Percentiles rank a stretch among this genome's conserved stretches.
phyloP scores from a whole-genome alignment of 2,888 invertebrate genomes.

The Rhingia rostrata region DNA sequence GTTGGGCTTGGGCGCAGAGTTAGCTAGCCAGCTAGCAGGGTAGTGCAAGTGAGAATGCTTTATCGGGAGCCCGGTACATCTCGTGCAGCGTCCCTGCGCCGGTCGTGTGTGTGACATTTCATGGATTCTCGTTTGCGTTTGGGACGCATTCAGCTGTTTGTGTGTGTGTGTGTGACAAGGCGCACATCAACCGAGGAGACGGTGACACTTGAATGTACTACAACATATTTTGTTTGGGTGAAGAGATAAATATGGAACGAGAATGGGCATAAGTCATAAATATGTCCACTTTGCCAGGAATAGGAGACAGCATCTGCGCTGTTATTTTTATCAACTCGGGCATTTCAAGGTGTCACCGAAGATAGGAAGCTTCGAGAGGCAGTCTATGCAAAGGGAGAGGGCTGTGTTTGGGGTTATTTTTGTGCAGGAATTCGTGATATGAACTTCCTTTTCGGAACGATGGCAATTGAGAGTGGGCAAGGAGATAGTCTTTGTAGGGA shows the following conservation, averaged over 20 bases:
- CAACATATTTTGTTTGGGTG: conserved; percentile 46
- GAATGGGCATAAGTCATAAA: conserved; percentile 73
- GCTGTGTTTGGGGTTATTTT: background rate
- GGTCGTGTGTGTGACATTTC: conserved; percentile 38
- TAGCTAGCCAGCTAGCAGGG: conserved; percentile 27
- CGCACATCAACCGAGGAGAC: conserved; percentile 39
- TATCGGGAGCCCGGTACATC: conserved; percentile 64
- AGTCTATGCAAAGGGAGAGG: background rate
- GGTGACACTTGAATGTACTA: conserved; percentile 69
- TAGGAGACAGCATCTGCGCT: conserved; percentile 53
- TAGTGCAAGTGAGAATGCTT: conserved; percentile 52
- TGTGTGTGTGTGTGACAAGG: conserved; percentile 25
- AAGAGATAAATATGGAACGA: conserved; percentile 69
- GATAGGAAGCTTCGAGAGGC: background rate
- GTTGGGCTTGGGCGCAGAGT: conserved; percentile 27
- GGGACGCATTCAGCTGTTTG: too few species aligned
- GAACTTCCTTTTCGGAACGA: background rate
- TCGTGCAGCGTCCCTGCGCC: conserved; percentile 16
- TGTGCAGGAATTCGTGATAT: background rate
- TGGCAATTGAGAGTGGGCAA: too few species aligned
- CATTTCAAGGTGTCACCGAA: conserved; percentile 47
- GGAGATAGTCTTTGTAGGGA: too few species aligned
- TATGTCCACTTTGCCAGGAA: conserved; percentile 62
- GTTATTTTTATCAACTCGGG: conserved; percentile 63
- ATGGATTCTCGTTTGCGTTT: conserved; percentile 1